Conservation (phyloP, 2,113 vertebrate genomes). For the Paralichthys olivaceus region DNA sequence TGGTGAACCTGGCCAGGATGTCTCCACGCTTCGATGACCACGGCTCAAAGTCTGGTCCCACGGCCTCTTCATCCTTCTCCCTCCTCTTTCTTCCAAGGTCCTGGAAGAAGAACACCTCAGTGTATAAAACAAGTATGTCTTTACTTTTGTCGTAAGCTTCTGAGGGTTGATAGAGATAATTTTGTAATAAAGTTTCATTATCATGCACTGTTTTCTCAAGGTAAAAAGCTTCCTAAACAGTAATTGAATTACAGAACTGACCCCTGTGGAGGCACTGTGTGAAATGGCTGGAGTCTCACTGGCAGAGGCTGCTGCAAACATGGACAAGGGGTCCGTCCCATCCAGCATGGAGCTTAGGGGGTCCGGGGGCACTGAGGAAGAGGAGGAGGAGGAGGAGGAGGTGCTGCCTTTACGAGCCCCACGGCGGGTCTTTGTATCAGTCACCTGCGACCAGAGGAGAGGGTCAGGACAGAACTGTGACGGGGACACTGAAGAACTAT, state of each 20-base stretch:
- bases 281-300: slow-evolving; percentile 75
- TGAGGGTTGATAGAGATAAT: no score
- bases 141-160: background rate
- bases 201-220: no score
- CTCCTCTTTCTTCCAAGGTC: slow-evolving; percentile 86
- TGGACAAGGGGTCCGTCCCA: slow-evolving; percentile 92
- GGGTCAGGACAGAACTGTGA: background rate
- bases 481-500: background rate
- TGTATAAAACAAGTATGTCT: background rate
- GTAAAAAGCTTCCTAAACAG: no score
- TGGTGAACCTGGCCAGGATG: slow-evolving; percentile 95
- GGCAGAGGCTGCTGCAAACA: slow-evolving; percentile 88
- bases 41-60: slow-evolving; percentile 92
- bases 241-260: slow-evolving; percentile 38
- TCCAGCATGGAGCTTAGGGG: slow-evolving; percentile 94
- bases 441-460: slow-evolving; percentile 83
- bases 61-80: slow-evolving; percentile 84
- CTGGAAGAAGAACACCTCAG: slow-evolving; percentile 70
- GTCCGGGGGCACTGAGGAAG: slow-evolving; percentile 86
- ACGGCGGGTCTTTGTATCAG: slow-evolving; percentile 90
- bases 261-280: slow-evolving; percentile 74
- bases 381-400: slow-evolving; percentile 93
- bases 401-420: slow-evolving; percentile 92
- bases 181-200: background rate
- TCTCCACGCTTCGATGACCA: slow-evolving; percentile 94